These are phyloP conservation scores for Neoitamus cyanurus DNA, from an alignment of 2,888 invertebrate species.

Conservation along the genomic window DNA sequence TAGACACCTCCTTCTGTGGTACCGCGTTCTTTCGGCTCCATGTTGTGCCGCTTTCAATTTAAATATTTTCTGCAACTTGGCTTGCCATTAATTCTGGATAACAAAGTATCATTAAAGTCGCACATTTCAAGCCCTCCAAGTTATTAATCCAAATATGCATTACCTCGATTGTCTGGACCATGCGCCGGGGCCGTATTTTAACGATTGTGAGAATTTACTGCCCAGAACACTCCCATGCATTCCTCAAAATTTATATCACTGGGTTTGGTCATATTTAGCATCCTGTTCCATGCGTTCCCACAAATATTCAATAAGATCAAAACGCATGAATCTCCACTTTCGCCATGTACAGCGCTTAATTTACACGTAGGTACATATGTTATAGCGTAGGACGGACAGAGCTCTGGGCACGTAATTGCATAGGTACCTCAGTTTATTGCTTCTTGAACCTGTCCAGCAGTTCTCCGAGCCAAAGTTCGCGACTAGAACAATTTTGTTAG, in stretches of 20 bases:
- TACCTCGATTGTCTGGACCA: not conserved
- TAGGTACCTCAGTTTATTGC: not conserved
- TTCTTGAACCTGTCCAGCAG: not conserved
- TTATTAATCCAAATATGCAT: not conserved
- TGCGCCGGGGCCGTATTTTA: not conserved
- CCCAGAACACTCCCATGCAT: not conserved
- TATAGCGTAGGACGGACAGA: not conserved
- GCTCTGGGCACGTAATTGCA: not conserved
- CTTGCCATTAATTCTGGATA: not conserved
- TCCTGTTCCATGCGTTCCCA: not conserved
- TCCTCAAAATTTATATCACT: not conserved
- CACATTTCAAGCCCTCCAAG: not conserved
- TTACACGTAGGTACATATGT: no score
- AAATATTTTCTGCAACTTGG: no score
- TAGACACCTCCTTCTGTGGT: not conserved
- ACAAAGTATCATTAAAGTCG: not conserved
- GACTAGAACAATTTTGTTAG: not conserved
- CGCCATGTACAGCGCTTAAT: not conserved
- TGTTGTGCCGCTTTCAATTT: not conserved
- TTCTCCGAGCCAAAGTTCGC: not conserved
- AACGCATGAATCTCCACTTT: not conserved
- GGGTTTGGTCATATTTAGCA: not conserved
- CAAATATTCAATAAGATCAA: conserved; percentile 1
- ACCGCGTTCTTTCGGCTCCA: not conserved
- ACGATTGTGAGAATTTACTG: not conserved